phyloP scores from a whole-genome alignment of 1,140 invertebrate genomes.

The Brachionus calyciflorus region DNA sequence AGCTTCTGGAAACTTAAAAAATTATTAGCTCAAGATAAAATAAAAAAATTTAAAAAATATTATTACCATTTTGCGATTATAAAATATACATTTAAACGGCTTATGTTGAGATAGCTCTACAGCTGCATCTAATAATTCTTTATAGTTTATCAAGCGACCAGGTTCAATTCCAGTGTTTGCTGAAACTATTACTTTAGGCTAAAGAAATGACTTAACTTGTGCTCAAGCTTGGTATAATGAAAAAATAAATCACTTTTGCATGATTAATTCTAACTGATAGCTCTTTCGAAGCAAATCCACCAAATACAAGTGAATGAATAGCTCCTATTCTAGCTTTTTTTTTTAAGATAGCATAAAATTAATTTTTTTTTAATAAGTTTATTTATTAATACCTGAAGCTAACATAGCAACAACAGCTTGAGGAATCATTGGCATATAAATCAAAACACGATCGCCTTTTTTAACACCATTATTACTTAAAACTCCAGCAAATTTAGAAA shows the following conservation, averaged over 20 bases:
- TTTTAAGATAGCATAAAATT: no score
- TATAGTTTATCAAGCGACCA: constrained; percentile 76
- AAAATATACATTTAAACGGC: constrained; percentile 75
- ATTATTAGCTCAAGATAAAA: not conserved
- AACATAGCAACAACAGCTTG: constrained; percentile 81
- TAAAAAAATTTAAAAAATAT: constrained; percentile 24
- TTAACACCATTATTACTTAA: constrained; percentile 71
- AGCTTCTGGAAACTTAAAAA: constrained; percentile 13
- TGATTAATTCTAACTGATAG: constrained; percentile 79
- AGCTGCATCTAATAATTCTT: constrained; percentile 81
- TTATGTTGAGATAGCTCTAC: constrained; percentile 69
- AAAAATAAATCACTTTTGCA: constrained; percentile 62
- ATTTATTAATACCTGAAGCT: constrained; percentile 62
- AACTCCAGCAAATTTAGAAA: constrained; percentile 1
- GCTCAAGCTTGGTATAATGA: not conserved
- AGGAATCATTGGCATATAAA: constrained; percentile 86
- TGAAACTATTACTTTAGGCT: constrained; percentile 79
- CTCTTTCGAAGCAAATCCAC: constrained; percentile 81
- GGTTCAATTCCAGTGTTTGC: constrained; percentile 86
- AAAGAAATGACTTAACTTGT: not conserved
- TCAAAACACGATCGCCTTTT: constrained; percentile 74
- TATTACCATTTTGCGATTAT: constrained; percentile 66
- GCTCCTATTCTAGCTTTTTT: constrained; percentile 72
- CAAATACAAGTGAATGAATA: constrained; percentile 68
- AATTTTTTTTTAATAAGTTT: no score